phyloP scores from a whole-genome alignment of 1,140 invertebrate genomes.

The Pseudomyrmex flavicornis region DNA sequence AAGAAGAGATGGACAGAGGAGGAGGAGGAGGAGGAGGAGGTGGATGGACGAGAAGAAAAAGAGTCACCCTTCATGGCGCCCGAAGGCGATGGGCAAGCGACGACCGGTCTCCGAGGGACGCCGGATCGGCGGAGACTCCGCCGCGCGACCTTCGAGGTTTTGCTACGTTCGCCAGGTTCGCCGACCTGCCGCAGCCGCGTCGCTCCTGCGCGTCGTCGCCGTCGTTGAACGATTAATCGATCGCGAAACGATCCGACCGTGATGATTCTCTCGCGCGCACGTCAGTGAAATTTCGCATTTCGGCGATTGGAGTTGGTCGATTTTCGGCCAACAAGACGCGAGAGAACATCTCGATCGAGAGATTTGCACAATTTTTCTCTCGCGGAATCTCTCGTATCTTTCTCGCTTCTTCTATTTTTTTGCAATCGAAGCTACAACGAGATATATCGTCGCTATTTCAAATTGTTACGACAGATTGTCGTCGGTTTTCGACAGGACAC shows the following conservation, averaged over 20 bases:
- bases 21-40: slow-evolving; percentile 63
- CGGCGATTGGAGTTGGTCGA: no score
- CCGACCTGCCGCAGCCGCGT: slow-evolving; percentile 58
- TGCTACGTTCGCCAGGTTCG: slow-evolving; percentile 72
- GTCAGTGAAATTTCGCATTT: background rate
- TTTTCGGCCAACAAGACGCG: no score
- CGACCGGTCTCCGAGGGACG: slow-evolving; percentile 75
- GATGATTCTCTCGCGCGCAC: background rate
- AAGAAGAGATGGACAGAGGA: slow-evolving; percentile 70
- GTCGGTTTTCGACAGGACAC: background rate
- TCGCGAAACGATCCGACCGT: slow-evolving; percentile 1
- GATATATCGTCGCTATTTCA: background rate
- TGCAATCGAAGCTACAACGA: background rate
- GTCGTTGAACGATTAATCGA: slow-evolving; percentile 59
- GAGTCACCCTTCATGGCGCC: slow-evolving; percentile 75
- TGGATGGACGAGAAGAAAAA: slow-evolving; percentile 71
- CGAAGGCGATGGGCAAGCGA: slow-evolving; percentile 71
- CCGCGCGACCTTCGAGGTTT: slow-evolving; percentile 71
- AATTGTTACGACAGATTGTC: background rate
- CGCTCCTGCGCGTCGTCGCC: slow-evolving; percentile 43
- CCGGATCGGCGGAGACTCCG: slow-evolving; percentile 59
- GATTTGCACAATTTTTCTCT: no score
- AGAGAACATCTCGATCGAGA: background rate
- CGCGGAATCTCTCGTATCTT: no score
- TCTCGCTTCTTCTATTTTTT: background rate